Percentiles rank a stretch among this genome's conserved stretches.
phyloP scores from a whole-genome alignment of 2,888 invertebrate species.

The Allolobophora icterica region DNA sequence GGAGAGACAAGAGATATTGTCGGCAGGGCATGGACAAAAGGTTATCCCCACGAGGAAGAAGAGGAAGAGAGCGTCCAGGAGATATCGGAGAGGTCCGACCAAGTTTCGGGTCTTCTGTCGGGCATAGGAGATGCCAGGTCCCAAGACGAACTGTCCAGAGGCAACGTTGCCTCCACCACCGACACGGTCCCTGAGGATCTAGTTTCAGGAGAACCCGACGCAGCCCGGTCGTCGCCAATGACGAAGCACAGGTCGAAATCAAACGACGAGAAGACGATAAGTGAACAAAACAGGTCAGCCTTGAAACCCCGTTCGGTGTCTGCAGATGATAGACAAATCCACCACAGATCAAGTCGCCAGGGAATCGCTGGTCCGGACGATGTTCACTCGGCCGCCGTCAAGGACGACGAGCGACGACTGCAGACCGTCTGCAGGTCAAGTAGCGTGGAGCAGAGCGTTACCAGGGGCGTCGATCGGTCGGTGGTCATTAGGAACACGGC shows the following conservation, averaged over 20 bases:
- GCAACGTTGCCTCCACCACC: not conserved
- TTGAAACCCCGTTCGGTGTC: slow-evolving; percentile 6
- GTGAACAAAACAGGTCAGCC: not conserved
- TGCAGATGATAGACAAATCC: slow-evolving; percentile 18
- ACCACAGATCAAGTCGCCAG: slow-evolving; percentile 14
- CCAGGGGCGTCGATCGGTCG: not conserved
- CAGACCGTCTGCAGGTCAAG: not conserved
- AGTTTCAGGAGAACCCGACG: not conserved
- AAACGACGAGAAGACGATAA: slow-evolving; percentile 29
- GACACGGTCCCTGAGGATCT: not conserved
- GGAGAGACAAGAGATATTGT: not conserved
- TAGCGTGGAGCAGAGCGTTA: not conserved
- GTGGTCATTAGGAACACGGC: slow-evolving; percentile 19
- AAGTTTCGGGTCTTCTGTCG: not conserved
- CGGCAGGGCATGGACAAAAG: not conserved
- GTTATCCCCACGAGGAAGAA: not conserved
- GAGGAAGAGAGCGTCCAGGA: not conserved
- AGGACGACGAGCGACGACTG: not conserved
- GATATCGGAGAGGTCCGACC: too few relatives aligned
- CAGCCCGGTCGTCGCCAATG: not conserved
- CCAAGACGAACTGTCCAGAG: not conserved
- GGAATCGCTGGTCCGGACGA: not conserved
- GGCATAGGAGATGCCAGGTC: not conserved
- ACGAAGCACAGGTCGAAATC: slow-evolving; percentile 38
- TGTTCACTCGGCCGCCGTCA: not conserved